A percentile compares a stretch with the other conserved stretches of the same genome.
phyloP scores from a whole-genome alignment of 2,797 vertebrate species.

The Periparus ater region DNA sequence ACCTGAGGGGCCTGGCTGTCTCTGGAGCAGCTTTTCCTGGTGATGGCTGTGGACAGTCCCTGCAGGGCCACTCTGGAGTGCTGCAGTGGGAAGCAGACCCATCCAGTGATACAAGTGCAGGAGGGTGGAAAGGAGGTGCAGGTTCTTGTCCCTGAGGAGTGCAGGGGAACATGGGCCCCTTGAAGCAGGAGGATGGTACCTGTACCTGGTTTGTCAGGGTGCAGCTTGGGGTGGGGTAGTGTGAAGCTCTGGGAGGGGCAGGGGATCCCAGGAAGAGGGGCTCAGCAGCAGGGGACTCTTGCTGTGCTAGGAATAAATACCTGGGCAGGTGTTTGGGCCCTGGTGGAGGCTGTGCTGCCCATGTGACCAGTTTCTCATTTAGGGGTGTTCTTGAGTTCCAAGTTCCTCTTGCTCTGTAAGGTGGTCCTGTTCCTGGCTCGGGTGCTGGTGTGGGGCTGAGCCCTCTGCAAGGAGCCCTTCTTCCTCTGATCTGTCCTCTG shows the following conservation, averaged over 20 bases:
- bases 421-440: neutral
- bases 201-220: neutral
- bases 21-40: neutral
- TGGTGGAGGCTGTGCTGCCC: neutral
- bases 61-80: neutral
- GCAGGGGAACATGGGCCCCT: fast-evolving
- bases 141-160: neutral
- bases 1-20: neutral
- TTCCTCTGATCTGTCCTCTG: neutral
- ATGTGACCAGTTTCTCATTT: neutral
- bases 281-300: neutral
- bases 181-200: neutral
- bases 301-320: neutral
- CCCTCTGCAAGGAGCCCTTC: neutral
- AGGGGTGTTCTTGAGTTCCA: neutral
- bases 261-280: neutral
- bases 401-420: neutral
- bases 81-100: neutral
- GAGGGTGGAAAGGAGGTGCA: neutral
- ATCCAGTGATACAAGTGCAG: neutral
- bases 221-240: neutral
- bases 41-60: neutral
- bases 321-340: neutral
- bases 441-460: neutral
- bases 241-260: neutral